Evolutionary conservation across 2,113 vertebrate species (phyloP), one percentile per base, ranked within the genome.

Genomic region (Brachyhypopomus gauderio): DNA sequence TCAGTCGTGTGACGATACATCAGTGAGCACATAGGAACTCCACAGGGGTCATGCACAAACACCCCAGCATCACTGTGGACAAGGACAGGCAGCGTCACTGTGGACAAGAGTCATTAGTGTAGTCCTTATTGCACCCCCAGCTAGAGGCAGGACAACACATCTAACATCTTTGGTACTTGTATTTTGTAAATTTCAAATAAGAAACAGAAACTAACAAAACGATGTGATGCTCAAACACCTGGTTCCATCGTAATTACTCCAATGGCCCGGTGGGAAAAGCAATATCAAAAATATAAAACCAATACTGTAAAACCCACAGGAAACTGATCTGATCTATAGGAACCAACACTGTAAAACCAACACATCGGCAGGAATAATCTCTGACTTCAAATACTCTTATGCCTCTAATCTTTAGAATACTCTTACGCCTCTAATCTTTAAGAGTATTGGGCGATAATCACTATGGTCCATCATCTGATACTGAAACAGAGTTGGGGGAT

Each of bases 401-500:
- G 25, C 4, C 16, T 72, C 22, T 70, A 80, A 27, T 34, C 3
- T 27, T 52, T 52, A 30, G n/a, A 63, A n/a, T 1, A 1, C 36
- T 77, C 77, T 55, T 25, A n/a, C 6, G 25, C 4, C 16, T 72
- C 22, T 70, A 80, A 27, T 34, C 3, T 27, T 52, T 52, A 30
- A 60, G 76, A 58, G 22, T 34, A 74, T 56, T 75, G 3, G 34
- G 72, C 27, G 27, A 64, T 38, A 69, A 62, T 58, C 30, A 62
- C 56, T 6, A 41, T 70, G 48, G 22, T 22, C 38, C 56, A 8
- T 52, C 56, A 67, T 41, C 78, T 30, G 34, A 77, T n/a, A 25
- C 67, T 76, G 17, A 79, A 67, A 79, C 6, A 17, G 56, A 83
- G 71, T 73, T 72, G 38, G 45, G 25, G 8, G 22, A 60, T 20